phyloP scores from a whole-genome alignment of 2,888 invertebrate genomes.

The Sinhomidia bicolor region DNA sequence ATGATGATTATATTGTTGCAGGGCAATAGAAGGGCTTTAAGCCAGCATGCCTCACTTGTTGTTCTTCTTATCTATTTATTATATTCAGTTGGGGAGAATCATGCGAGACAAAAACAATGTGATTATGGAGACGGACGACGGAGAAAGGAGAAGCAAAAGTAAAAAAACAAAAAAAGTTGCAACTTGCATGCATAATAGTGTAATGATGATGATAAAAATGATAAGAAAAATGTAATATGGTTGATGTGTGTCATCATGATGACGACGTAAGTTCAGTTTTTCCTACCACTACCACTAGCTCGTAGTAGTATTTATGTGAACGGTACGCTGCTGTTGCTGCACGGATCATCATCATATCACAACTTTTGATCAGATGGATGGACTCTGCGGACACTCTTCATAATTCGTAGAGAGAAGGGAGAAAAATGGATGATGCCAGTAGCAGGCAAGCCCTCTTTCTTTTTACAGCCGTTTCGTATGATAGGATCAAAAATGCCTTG shows the following conservation, averaged over 20 bases:
- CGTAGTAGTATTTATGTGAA: neutral
- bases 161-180: slow-evolving; percentile 25
- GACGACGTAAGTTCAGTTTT: slow-evolving; percentile 24
- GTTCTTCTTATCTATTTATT: neutral
- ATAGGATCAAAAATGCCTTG: slow-evolving; percentile 20
- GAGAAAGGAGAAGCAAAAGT: slow-evolving; percentile 32
- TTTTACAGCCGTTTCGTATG: neutral
- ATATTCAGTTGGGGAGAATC: neutral
- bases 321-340: neutral
- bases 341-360: neutral
- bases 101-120: neutral
- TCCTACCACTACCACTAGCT: neutral
- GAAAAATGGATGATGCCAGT: slow-evolving; percentile 25
- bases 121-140: slow-evolving; percentile 11
- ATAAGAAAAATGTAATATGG: slow-evolving; percentile 48
- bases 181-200: slow-evolving; percentile 44
- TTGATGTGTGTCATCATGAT: slow-evolving; percentile 53
- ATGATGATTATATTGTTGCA: slow-evolving; percentile 9
- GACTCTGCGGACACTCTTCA: neutral
- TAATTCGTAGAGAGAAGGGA: neutral
- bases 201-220: slow-evolving; percentile 22
- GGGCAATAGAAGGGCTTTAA: neutral
- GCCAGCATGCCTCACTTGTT: neutral
- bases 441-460: slow-evolving; percentile 39
- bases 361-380: slow-evolving; percentile 5